These are phyloP conservation scores for Drosophila ercepeae DNA, from an alignment of 1,140 invertebrate genomes.

Conservation along the genomic window DNA sequence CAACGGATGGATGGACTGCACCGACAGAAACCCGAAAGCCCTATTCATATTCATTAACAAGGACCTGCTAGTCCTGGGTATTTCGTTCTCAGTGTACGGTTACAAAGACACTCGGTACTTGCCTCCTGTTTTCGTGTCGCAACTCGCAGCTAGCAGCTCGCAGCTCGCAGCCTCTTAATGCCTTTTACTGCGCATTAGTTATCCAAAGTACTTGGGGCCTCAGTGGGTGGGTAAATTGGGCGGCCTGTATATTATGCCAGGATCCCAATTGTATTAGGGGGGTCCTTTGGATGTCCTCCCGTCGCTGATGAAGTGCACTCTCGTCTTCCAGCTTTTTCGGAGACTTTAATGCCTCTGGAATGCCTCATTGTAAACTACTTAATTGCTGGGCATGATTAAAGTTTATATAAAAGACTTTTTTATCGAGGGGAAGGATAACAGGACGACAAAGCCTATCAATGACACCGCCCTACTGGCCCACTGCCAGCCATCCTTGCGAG, in stretches of 20 bases:
- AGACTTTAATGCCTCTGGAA: not conserved
- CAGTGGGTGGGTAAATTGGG: not conserved
- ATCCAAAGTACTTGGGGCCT: slow-evolving; percentile 15
- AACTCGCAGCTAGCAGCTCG: not conserved
- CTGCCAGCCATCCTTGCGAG: slow-evolving; percentile 5
- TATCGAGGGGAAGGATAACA: not conserved
- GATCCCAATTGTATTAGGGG: not conserved
- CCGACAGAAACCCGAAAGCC: not conserved
- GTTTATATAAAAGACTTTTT: not conserved
- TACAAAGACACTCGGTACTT: not conserved
- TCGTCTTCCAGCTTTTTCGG: not conserved
- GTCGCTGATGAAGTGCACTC: not conserved
- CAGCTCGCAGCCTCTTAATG: slow-evolving; percentile 33
- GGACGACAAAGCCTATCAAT: slow-evolving; percentile 3
- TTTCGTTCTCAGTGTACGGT: not conserved
- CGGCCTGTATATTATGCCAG: not conserved
- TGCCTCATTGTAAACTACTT: not conserved
- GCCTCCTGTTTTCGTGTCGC: slow-evolving; percentile 4
- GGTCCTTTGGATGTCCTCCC: not conserved
- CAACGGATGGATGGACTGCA: slow-evolving; percentile 1
- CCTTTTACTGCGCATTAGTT: slow-evolving; percentile 44
- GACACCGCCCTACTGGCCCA: not conserved
- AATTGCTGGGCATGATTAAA: not conserved
- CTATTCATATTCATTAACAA: too few relatives aligned
- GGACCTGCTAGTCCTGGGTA: too few relatives aligned